Evolutionary conservation across 2,797 vertebrate genomes (phyloP).

Genomic region (Pseudotriccus pelzelni): DNA sequence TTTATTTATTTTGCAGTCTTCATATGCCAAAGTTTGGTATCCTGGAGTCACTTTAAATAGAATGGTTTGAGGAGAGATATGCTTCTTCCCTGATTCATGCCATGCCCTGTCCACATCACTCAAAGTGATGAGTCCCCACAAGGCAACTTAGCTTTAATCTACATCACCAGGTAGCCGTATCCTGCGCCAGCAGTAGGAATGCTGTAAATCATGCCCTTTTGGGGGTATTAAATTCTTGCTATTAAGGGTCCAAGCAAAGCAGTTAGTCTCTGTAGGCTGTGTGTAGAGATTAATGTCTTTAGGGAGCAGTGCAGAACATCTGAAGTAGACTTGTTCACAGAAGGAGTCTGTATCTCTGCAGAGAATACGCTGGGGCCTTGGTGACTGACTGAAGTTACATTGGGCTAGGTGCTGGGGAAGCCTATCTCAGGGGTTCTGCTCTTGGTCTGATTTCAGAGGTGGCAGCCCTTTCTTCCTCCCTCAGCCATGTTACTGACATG

Average conservation of each 20-base stretch:
- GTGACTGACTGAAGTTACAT: not conserved
- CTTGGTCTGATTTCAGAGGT: not conserved
- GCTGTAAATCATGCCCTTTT: not conserved
- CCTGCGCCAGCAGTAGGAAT: not conserved
- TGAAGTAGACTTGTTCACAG: not conserved
- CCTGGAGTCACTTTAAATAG: not conserved
- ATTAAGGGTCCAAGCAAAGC: not conserved
- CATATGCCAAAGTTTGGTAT: not conserved
- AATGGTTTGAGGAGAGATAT: not conserved
- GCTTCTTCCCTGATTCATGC: not conserved
- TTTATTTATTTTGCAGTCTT: not conserved
- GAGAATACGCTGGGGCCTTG: not conserved
- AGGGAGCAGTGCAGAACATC: not conserved
- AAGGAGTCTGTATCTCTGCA: not conserved
- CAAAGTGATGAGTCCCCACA: not conserved
- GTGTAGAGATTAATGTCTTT: not conserved
- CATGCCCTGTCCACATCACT: not conserved
- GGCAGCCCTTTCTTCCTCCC: not conserved
- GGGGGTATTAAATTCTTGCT: not conserved
- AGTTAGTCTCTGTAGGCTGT: not conserved
- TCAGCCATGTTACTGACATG: fast-evolving
- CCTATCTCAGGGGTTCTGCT: not conserved
- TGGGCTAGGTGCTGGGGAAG: fast-evolving
- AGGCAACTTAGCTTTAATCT: not conserved
- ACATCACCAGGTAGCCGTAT: not conserved